Conservation (phyloP, 2,113 vertebrate genomes). For the Tychaedon coryphoeus region DNA sequence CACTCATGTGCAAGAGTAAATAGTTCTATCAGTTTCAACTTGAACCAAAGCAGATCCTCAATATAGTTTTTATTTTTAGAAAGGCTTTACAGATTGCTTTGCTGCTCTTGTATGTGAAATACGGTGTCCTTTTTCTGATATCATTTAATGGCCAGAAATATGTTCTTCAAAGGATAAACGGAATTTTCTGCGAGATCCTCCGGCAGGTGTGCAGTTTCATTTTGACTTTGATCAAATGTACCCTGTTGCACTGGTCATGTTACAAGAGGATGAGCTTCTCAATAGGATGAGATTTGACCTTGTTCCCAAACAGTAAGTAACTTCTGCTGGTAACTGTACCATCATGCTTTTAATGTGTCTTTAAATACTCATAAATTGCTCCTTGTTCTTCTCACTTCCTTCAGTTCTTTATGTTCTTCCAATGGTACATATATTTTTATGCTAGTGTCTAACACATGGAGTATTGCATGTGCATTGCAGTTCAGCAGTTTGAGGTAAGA, state of each 20-base stretch:
- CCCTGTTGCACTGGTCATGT: slow-evolving; percentile 89
- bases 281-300: slow-evolving; percentile 94
- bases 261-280: slow-evolving; percentile 91
- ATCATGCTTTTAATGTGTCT: not conserved
- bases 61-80: not conserved
- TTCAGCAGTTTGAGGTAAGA: not conserved
- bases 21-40: not conserved
- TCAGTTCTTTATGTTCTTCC: not conserved
- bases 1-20: not conserved
- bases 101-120: not conserved
- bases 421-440: not conserved
- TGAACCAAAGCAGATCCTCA: not conserved
- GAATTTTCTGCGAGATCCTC: slow-evolving; percentile 91
- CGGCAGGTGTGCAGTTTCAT: slow-evolving; percentile 89
- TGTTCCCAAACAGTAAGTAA: slow-evolving; percentile 91
- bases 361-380: not conserved
- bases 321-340: not conserved
- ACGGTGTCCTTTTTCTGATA: not conserved
- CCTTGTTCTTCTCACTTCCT: not conserved
- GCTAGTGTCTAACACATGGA: not conserved
- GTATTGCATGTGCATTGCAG: not conserved
- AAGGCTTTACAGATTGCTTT: not conserved
- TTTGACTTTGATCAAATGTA: slow-evolving; percentile 93
- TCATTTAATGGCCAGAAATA: not conserved
- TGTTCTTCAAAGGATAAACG: slow-evolving; percentile 84